Evolutionary conservation across 2,888 invertebrate species (phyloP).

Genomic region (Patella depressa): DNA sequence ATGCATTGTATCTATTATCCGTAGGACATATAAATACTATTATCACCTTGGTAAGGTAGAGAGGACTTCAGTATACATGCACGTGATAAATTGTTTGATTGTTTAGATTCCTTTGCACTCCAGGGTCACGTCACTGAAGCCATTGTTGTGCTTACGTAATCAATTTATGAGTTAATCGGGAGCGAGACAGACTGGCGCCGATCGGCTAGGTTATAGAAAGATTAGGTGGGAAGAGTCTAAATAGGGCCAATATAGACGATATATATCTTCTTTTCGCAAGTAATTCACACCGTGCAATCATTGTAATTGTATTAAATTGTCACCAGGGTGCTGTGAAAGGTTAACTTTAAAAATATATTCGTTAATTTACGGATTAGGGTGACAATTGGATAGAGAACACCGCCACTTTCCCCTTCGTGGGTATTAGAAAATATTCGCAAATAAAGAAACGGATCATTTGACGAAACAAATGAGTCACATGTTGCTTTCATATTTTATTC

Average conservation of each 20-base stretch:
- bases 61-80: neutral
- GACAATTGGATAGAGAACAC: no score
- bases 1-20: neutral
- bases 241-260: neutral
- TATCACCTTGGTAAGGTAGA: no score
- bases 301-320: neutral
- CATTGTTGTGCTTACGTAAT: constrained; percentile 10
- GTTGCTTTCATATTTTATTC: no score
- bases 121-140: neutral
- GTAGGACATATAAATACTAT: no score
- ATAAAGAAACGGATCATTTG: no score
- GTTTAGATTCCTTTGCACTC: constrained; percentile 2
- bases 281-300: no score
- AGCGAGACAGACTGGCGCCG: constrained; percentile 6
- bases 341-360: neutral
- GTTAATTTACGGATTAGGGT: no score
- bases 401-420: no score
- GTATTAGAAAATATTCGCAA: no score
- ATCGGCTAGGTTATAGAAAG: neutral
- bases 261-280: no score
- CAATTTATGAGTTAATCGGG: constrained; percentile 1
- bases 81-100: constrained; percentile 5
- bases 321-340: constrained; percentile 2
- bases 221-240: neutral
- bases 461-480: no score